Percentiles rank a stretch among this genome's conserved stretches.
phyloP scores from a whole-genome alignment of 64 coral and sea anemone species.

The Acropora yongei region DNA sequence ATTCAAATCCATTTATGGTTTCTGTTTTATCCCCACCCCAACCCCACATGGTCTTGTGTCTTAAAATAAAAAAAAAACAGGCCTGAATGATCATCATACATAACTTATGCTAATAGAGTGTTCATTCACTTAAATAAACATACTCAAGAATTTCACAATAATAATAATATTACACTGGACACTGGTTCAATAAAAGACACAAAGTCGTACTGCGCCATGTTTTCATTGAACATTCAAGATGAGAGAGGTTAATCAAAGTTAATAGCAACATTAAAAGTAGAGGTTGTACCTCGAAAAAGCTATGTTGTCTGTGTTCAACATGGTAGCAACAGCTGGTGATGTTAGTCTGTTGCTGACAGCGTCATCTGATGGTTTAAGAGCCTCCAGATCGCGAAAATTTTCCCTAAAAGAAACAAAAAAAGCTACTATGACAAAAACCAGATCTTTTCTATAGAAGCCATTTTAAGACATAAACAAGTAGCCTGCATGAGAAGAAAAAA shows the following conservation, averaged over 20 bases:
- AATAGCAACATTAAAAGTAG: neutral
- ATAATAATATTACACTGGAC: no score
- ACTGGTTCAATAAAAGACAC: no score
- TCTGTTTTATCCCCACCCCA: conserved; percentile 98
- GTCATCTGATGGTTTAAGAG: conserved; percentile 75
- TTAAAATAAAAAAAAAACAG: conserved; percentile 31
- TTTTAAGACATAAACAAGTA: no score
- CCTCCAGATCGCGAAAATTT: conserved; percentile 70
- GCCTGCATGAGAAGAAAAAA: no score
- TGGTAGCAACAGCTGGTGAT: conserved; percentile 87
- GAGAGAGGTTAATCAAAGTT: no score
- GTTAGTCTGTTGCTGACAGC: conserved; percentile 80
- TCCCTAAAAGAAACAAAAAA: conserved; percentile 33
- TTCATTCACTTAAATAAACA: no score
- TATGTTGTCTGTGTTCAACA: conserved; percentile 93
- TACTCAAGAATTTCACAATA: no score
- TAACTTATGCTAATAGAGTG: no score
- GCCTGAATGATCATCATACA: neutral
- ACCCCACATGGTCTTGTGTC: conserved; percentile 98
- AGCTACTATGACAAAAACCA: no score
- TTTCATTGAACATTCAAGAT: no score
- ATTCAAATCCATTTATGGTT: conserved; percentile 81
- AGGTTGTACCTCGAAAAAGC: conserved; percentile 86
- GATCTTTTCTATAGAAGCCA: no score
- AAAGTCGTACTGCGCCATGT: no score